phyloP scores from a whole-genome alignment of 37 sponge, comb jelly and placozoan genomes.

The Oopsacas minuta region DNA sequence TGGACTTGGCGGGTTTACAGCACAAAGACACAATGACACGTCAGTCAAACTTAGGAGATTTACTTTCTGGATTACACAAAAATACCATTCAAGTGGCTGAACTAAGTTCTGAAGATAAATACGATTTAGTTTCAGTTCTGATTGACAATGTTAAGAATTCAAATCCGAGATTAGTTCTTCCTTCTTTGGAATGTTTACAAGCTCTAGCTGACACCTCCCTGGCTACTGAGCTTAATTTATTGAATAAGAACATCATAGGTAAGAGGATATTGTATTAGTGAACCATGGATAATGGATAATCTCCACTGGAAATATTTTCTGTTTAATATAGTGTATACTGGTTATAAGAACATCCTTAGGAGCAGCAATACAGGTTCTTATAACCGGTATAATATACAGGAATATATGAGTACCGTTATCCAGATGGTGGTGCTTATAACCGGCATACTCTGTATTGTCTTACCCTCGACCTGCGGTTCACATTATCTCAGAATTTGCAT shows the following conservation, averaged over 20 bases:
- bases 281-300: too few species aligned
- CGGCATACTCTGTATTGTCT: too few species aligned
- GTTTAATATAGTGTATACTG: too few species aligned
- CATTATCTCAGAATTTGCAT: too few species aligned
- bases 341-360: too few species aligned
- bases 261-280: background rate
- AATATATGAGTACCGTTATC: too few species aligned
- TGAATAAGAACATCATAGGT: background rate
- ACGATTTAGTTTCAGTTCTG: background rate
- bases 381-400: too few species aligned
- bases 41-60: background rate
- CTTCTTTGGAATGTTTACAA: constrained; percentile 19
- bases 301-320: too few species aligned
- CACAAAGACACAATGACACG: background rate
- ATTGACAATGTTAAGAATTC: background rate
- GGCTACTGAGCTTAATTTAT: background rate
- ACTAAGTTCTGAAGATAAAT: background rate
- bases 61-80: background rate
- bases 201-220: background rate
- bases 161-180: background rate
- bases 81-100: background rate
- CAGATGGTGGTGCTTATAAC: too few species aligned
- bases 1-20: background rate
- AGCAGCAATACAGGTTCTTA: too few species aligned
- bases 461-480: too few species aligned